These are phyloP conservation scores for Apamea anceps DNA, from an alignment of 2,888 invertebrate genomes.

Conservation along the genomic window DNA sequence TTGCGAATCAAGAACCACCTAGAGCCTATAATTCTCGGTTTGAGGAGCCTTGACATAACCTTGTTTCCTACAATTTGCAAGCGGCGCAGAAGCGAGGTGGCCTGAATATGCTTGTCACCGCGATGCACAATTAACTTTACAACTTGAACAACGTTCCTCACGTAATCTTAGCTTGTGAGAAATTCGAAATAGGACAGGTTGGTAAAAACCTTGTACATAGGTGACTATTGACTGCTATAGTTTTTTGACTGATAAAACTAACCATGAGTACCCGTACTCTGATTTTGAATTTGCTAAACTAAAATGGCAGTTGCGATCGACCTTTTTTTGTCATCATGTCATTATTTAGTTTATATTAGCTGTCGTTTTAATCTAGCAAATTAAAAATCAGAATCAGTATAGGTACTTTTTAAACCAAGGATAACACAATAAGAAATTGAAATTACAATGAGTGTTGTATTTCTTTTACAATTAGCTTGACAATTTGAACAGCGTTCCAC, in stretches of 20 bases:
- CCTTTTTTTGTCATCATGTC: no score
- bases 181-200: neutral
- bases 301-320: no score
- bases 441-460: neutral
- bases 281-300: no score
- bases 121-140: constrained; percentile 27
- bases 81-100: constrained; percentile 13
- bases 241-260: neutral
- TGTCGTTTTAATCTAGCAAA: no score
- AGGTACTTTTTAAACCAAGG: neutral
- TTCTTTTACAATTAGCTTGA: constrained; percentile 20
- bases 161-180: neutral
- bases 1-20: constrained; percentile 9
- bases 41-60: constrained; percentile 8
- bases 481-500: constrained; percentile 18
- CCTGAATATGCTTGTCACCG: constrained; percentile 43
- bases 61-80: constrained; percentile 32
- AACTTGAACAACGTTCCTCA: constrained; percentile 20
- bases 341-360: no score
- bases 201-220: neutral
- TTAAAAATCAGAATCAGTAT: no score
- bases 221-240: neutral
- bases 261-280: neutral
- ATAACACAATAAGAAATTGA: neutral
- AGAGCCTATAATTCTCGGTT: neutral